Base-by-base conservation (phyloP, 2,888 invertebrate species). In the Polyploca ridens region DNA sequence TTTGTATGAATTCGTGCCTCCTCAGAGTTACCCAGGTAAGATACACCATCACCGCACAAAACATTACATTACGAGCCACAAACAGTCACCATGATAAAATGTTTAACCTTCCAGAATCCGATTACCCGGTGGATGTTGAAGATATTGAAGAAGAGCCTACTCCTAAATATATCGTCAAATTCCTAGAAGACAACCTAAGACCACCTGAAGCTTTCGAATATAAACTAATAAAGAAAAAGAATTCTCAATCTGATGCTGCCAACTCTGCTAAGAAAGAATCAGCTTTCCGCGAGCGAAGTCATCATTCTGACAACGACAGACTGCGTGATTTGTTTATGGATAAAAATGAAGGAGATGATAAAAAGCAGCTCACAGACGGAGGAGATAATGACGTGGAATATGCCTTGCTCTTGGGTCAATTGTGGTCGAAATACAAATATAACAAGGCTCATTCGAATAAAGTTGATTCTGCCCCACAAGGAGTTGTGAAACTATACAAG, bases 371-470 rank as follows among this genome's bases (percentile, higher is more conserved):
- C 19, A 82, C 85, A 65, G 85, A 85, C 19, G 82, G 83, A 33
- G 82, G 87, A 57, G 90, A 94, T 71, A 92, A 91, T 64, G 93
- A 94, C 66, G 92, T 90, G 0, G 94, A 95, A 71, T 95, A 95
- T 74, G 91, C 94, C 7, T 85, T 95, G 59, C 86, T 95, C 27
- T 79, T 96, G 60, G 91, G 94, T 64, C 93, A 95, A 71, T 86
- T 95, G 11, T 95, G 95, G 94, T 93, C 95, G 41, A 95, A 95
- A 78, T 95, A 95, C 75, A 94, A 94, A 78, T 91, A 89, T 62
- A 88, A 90, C 63, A 91, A 90, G 73, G 84, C 76, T 60, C 90
- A 94, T 69, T 71, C 73, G 8, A 84, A 87, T 46, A 87, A 89
- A 70, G 68, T 85, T 65, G 88, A 92, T 62, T 79, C 82, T 33